phyloP scores from a whole-genome alignment of 1,140 invertebrate species.

The Drosophila sucinea region DNA sequence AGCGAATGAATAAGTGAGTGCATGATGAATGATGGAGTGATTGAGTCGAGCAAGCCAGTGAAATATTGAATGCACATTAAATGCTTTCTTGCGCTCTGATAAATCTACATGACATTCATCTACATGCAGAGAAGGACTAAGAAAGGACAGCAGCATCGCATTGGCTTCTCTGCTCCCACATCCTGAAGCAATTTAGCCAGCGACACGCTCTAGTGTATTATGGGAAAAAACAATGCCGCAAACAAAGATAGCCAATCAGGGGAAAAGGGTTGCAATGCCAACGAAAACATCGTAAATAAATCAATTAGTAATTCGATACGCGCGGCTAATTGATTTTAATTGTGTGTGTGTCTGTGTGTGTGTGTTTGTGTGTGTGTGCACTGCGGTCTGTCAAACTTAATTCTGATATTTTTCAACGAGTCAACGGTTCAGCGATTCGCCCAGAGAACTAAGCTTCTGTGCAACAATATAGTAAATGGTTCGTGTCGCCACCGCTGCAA shows the following conservation, averaged over 20 bases:
- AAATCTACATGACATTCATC: background rate
- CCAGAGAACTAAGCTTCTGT: constrained; percentile 51
- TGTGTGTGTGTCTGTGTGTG: background rate
- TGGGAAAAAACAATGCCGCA: constrained; percentile 47
- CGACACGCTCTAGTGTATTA: constrained; percentile 4
- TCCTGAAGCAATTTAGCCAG: too few relatives aligned
- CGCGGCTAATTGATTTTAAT: constrained; percentile 68
- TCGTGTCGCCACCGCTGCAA: constrained; percentile 22
- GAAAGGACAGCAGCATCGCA: background rate
- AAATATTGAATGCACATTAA: constrained; percentile 25
- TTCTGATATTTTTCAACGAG: constrained; percentile 31
- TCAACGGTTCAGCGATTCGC: constrained; percentile 29
- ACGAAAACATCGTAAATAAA: constrained; percentile 56
- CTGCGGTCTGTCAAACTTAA: constrained; percentile 59
- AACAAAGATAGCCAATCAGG: background rate
- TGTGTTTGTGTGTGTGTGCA: background rate
- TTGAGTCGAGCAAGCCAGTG: background rate
- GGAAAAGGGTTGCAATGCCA: background rate
- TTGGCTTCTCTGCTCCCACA: background rate
- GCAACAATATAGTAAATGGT: background rate
- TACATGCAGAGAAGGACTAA: background rate
- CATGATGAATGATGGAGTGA: constrained; percentile 1
- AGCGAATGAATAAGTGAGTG: background rate
- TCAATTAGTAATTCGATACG: constrained; percentile 67
- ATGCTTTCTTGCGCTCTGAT: constrained; percentile 24